Evolutionary conservation across 2,888 invertebrate genomes (phyloP).

Genomic region (Ypsolopha scabrella): DNA sequence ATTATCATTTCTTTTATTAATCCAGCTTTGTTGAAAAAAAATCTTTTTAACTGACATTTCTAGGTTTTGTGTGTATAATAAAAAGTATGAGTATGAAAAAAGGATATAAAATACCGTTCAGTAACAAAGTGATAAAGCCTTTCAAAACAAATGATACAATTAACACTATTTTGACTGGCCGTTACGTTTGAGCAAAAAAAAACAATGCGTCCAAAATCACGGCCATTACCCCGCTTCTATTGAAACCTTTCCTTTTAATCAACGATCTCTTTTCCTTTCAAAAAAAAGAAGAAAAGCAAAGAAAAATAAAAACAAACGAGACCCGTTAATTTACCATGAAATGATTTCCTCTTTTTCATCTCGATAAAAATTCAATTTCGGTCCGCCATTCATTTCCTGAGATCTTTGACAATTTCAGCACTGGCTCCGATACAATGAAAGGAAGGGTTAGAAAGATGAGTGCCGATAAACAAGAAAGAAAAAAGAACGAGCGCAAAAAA

Average conservation of each 20-base stretch:
- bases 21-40: too few relatives aligned
- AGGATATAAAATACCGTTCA: background rate
- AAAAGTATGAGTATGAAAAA: background rate
- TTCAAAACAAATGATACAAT: too few relatives aligned
- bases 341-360: slow-evolving; percentile 37
- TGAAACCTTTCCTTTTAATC: slow-evolving; percentile 1
- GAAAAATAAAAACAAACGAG: slow-evolving; percentile 7
- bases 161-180: too few relatives aligned
- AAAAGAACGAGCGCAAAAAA: slow-evolving; percentile 34
- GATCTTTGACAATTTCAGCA: slow-evolving; percentile 50
- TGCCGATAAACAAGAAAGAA: slow-evolving; percentile 56
- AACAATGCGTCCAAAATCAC: background rate
- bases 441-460: slow-evolving; percentile 49
- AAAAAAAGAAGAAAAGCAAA: background rate
- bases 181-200: background rate
- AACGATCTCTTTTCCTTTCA: background rate
- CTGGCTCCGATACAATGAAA: slow-evolving; percentile 32
- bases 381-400: slow-evolving; percentile 34
- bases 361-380: slow-evolving; percentile 68
- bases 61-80: too few relatives aligned
- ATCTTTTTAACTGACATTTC: too few relatives aligned
- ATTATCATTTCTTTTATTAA: too few relatives aligned
- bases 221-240: slow-evolving; percentile 4
- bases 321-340: slow-evolving; percentile 11
- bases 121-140: background rate